These are phyloP conservation scores for Crax fasciolata DNA, from an alignment of 2,797 vertebrate genomes.

Conservation along the genomic window DNA sequence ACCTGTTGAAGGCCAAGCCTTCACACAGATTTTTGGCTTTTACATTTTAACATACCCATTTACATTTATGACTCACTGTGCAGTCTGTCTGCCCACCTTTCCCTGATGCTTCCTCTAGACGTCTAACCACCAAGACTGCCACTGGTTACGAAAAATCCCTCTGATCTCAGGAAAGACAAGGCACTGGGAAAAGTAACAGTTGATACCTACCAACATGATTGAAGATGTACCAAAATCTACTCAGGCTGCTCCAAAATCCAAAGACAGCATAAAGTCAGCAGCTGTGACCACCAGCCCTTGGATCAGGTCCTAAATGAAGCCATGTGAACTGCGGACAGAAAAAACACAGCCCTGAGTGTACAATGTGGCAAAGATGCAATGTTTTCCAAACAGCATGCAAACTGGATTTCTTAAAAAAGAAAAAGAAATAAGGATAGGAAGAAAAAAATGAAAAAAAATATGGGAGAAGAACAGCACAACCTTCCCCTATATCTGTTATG, in stretches of 20 bases:
- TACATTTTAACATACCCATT: background rate
- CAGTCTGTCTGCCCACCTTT: background rate
- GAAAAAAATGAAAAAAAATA: background rate
- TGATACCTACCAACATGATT: slow-evolving; percentile 21
- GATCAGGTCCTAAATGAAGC: slow-evolving; percentile 57
- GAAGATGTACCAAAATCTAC: slow-evolving; percentile 49
- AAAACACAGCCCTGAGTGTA: background rate
- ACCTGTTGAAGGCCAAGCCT: background rate
- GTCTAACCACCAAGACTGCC: background rate
- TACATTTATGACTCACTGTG: background rate
- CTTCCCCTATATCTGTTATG: background rate
- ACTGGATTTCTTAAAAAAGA: background rate
- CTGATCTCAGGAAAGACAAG: background rate
- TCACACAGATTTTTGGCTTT: background rate
- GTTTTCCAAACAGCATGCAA: background rate
- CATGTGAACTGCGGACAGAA: slow-evolving; percentile 43
- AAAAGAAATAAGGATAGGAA: background rate
- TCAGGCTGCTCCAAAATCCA: slow-evolving; percentile 19
- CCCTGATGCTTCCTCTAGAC: background rate
- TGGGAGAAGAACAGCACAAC: background rate
- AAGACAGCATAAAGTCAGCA: slow-evolving; percentile 49
- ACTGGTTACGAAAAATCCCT: accelerated
- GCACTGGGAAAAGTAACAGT: background rate
- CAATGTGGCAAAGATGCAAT: background rate
- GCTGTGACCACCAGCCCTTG: slow-evolving; percentile 51